Percentiles rank a stretch among this genome's conserved stretches.
These are phyloP conservation scores for Ceratotherium simum DNA, from an alignment of 2,113 vertebrate genomes.

Conservation along the genomic window DNA sequence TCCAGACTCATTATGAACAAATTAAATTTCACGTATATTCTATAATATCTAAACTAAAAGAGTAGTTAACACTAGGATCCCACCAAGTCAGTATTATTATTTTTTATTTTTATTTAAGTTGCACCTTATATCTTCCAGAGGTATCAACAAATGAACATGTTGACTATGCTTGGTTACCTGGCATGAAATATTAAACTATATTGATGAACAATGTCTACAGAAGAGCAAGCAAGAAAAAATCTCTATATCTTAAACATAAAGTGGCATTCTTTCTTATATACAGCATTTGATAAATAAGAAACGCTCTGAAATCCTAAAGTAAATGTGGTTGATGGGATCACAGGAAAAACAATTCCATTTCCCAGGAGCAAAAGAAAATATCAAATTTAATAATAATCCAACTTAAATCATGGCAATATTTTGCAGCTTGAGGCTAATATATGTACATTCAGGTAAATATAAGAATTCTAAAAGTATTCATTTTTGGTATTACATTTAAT, in stretches of 20 bases:
- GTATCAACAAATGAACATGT: neutral
- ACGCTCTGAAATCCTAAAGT: neutral
- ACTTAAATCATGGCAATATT: slow-evolving; percentile 12
- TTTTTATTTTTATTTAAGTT: slow-evolving; percentile 9
- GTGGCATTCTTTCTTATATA: neutral
- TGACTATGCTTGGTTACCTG: neutral
- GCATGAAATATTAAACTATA: slow-evolving; percentile 22
- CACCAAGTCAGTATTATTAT: neutral
- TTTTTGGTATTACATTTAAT: slow-evolving; percentile 39
- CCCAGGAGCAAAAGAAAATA: slow-evolving; percentile 18
- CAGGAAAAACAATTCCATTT: slow-evolving; percentile 27
- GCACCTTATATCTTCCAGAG: neutral
- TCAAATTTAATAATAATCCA: slow-evolving; percentile 44
- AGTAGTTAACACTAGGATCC: neutral
- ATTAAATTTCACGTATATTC: slow-evolving; percentile 27
- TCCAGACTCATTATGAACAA: neutral
- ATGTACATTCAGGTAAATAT: neutral
- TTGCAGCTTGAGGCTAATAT: neutral
- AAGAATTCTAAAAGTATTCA: neutral
- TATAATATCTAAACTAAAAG: slow-evolving; percentile 7
- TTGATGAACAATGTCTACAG: neutral
- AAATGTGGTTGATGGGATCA: neutral
- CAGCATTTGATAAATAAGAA: slow-evolving; percentile 4
- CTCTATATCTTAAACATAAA: neutral
- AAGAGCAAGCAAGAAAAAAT: slow-evolving; percentile 30